Evolutionary conservation across 2,113 vertebrate genomes (phyloP).

Genomic region (Coregonus clupeaformis): DNA sequence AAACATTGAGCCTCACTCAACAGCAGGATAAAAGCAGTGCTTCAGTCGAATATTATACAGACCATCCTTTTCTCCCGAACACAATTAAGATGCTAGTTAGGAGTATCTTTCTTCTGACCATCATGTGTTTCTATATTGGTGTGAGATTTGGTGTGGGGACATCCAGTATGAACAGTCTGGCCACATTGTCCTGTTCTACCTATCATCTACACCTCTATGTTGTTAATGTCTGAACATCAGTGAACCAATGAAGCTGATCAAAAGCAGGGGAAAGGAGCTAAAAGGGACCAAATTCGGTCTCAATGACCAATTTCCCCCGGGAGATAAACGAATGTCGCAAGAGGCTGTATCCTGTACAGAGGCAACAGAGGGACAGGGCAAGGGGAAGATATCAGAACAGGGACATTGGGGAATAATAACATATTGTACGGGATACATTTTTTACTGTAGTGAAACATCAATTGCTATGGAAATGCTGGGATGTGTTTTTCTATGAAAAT

Average conservation of each 20-base stretch:
- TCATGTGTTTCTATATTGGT: background rate
- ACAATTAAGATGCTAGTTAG: background rate
- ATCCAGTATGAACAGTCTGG: background rate
- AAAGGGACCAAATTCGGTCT: no score
- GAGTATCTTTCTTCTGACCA: background rate
- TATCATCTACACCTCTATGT: background rate
- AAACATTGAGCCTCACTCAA: background rate
- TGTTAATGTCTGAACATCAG: background rate
- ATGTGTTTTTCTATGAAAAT: no score
- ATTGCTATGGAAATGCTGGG: no score
- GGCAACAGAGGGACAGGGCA: no score
- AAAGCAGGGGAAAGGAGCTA: no score
- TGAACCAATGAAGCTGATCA: background rate
- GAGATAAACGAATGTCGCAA: no score
- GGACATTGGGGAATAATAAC: no score
- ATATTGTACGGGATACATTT: no score
- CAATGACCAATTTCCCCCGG: no score
- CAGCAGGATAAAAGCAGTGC: background rate
- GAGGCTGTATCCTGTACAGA: no score
- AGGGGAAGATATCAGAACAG: no score
- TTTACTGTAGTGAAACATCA: no score
- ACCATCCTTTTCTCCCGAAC: background rate
- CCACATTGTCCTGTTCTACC: background rate
- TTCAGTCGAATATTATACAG: background rate
- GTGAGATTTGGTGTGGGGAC: background rate